phyloP scores from a whole-genome alignment of 2,888 invertebrate genomes.

The Drosophila nigritarsus region DNA sequence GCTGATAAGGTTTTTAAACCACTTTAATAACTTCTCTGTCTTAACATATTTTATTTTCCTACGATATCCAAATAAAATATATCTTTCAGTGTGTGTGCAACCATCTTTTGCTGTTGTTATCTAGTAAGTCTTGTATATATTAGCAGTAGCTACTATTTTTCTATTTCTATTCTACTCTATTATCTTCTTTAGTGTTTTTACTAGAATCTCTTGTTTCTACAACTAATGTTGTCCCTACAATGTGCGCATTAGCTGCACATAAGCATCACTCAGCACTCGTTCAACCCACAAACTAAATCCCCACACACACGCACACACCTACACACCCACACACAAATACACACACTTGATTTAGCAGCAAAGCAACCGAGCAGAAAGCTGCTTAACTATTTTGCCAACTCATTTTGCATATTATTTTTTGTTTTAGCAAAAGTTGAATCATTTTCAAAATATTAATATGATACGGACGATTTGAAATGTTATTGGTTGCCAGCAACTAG shows the following conservation, averaged over 20 bases:
- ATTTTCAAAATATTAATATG: conserved; percentile 64
- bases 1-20: neutral
- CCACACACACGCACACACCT: conserved; percentile 11
- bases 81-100: neutral
- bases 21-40: neutral
- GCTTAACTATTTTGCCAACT: conserved; percentile 74
- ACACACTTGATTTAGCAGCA: conserved; percentile 53
- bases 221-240: conserved; percentile 31
- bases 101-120: neutral
- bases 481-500: conserved; percentile 23
- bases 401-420: conserved; percentile 66
- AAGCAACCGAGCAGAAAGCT: conserved; percentile 63
- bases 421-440: conserved; percentile 64
- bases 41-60: neutral
- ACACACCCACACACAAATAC: neutral
- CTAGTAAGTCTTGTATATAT: neutral
- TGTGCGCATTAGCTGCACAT: conserved; percentile 36
- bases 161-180: neutral
- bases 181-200: conserved; percentile 9
- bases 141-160: neutral
- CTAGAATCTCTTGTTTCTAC: conserved; percentile 13
- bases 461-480: conserved; percentile 34
- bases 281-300: conserved; percentile 34
- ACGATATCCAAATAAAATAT: neutral
- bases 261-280: conserved; percentile 39